These are phyloP conservation scores for Hemibagrus guttatus DNA, from an alignment of 2,797 vertebrate genomes.

Conservation along the genomic window DNA sequence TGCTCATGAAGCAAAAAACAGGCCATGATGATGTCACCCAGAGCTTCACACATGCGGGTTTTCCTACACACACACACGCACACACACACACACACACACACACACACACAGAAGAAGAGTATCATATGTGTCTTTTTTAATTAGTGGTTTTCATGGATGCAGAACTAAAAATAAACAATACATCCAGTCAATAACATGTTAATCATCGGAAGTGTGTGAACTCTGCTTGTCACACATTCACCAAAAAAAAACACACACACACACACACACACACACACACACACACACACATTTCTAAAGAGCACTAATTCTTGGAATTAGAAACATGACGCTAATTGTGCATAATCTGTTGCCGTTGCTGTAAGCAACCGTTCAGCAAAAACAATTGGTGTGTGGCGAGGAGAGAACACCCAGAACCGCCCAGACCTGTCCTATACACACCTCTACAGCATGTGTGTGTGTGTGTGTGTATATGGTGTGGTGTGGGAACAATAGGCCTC, in stretches of 20 bases:
- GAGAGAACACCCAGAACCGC: constrained; percentile 43
- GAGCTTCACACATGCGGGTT: constrained; percentile 43
- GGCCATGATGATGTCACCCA: constrained; percentile 68
- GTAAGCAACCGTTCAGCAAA: constrained; percentile 41
- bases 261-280: constrained; percentile 10
- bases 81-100: constrained; percentile 8
- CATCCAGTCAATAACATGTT: not conserved
- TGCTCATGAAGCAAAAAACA: constrained; percentile 64
- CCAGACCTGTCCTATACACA: constrained; percentile 52
- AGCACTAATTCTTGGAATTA: constrained; percentile 14
- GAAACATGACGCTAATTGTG: constrained; percentile 17
- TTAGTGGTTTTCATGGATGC: not conserved
- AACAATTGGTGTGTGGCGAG: constrained; percentile 41
- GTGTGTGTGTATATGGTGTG: constrained; percentile 69
- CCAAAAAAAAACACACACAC: constrained; percentile 3
- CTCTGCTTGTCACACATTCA: not conserved
- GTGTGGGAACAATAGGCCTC: constrained; percentile 60
- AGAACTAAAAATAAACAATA: not conserved
- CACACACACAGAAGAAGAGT: not conserved
- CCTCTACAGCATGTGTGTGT: constrained; percentile 56
- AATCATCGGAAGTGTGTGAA: not conserved
- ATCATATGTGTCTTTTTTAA: not conserved
- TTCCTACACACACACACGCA: constrained; percentile 7
- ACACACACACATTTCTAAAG: constrained; percentile 12
- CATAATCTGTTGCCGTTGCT: constrained; percentile 26